Percentiles rank a stretch among this genome's conserved stretches.
These are phyloP conservation scores for Hippasteria phrygiana DNA, from an alignment of 53 echinoderm and acorn worm species.

Conservation along the genomic window DNA sequence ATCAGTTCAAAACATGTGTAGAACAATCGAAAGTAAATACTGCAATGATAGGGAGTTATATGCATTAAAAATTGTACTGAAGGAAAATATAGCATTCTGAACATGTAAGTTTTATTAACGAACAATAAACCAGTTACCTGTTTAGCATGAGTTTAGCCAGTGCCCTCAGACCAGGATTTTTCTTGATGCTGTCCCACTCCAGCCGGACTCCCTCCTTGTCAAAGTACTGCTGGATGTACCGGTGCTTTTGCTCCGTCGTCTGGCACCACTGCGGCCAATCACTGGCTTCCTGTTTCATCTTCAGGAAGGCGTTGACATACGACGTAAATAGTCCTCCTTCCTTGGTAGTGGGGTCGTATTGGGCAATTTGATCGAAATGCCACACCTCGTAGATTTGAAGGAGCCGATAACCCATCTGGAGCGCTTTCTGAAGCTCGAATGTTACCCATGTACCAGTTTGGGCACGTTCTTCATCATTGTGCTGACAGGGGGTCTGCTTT, in stretches of 20 bases:
- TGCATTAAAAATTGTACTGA: no score
- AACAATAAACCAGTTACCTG: constrained; percentile 35
- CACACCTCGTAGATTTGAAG: constrained; percentile 73
- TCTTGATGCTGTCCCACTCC: constrained; percentile 59
- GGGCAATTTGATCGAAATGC: constrained; percentile 61
- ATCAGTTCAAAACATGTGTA: neutral
- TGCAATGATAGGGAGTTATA: no score
- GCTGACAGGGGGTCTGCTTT: constrained; percentile 1
- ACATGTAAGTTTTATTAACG: no score
- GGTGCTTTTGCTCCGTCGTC: constrained; percentile 36
- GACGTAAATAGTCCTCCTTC: constrained; percentile 54
- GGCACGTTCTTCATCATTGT: constrained; percentile 47
- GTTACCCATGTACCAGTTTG: constrained; percentile 70
- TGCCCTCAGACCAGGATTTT: constrained; percentile 74
- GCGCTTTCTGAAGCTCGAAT: constrained; percentile 50
- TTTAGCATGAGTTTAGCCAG: constrained; percentile 78
- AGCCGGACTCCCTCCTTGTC: constrained; percentile 68
- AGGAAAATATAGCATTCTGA: no score
- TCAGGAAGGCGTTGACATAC: constrained; percentile 70
- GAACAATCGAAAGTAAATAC: no score
- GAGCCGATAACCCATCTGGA: constrained; percentile 67
- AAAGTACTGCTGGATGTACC: constrained; percentile 41
- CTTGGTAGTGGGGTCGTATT: constrained; percentile 6
- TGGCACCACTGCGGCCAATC: constrained; percentile 74
- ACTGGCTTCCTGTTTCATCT: constrained; percentile 71